phyloP scores from a whole-genome alignment of 2,797 vertebrate species.

The Lagorchestes hirsutus region DNA sequence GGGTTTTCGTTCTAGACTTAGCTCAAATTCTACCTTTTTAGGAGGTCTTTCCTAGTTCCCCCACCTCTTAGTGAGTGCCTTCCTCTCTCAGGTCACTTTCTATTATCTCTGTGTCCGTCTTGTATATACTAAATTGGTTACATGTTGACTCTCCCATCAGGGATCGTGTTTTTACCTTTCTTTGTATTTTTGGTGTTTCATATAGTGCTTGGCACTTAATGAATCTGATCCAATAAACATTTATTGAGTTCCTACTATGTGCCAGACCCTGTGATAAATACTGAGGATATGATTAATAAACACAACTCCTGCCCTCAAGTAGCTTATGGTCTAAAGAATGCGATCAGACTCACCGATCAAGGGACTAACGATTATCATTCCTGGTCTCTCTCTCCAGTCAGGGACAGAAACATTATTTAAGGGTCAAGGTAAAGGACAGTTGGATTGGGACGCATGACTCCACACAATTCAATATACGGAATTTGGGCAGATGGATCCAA shows the following conservation, averaged over 20 bases:
- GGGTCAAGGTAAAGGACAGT: not conserved
- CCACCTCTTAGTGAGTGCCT: not conserved
- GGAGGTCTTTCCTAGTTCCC: not conserved
- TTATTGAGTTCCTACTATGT: not conserved
- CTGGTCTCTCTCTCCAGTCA: not conserved
- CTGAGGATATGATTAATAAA: not conserved
- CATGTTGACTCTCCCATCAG: not conserved
- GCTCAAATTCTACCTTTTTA: not conserved
- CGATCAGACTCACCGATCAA: not conserved
- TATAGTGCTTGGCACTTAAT: not conserved
- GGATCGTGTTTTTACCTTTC: not conserved
- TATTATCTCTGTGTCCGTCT: not conserved
- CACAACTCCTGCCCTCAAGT: not conserved
- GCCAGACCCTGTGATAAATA: not conserved
- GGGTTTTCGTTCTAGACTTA: not conserved
- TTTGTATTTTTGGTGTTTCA: not conserved
- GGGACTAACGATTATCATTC: not conserved
- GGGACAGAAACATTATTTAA: not conserved
- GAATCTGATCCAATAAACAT: not conserved
- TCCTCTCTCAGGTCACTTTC: not conserved
- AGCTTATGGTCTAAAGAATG: not conserved
- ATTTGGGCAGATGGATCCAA: not conserved
- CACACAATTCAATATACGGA: not conserved
- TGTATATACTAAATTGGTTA: not conserved
- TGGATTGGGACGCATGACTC: not conserved